Evolutionary conservation across 1,140 invertebrate species (phyloP), one percentile per base, ranked within the genome.

Genomic region (Papilio polytes): DNA sequence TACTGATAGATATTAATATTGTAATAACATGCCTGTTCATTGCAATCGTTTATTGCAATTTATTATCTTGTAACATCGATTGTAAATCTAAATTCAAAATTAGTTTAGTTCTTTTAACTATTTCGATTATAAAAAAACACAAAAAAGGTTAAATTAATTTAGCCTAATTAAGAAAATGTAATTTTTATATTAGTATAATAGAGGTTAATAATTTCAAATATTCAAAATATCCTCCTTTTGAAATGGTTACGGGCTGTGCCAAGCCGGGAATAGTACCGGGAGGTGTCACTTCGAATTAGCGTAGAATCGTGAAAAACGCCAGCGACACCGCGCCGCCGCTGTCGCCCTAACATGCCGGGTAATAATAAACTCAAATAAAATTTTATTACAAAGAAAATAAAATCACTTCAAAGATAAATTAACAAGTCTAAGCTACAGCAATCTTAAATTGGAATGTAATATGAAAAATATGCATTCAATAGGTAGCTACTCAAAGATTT

Each of bases 201-300:
- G 2, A 36, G 36, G 36, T 36, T 36, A 63, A 26, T 59, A 63
- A 31, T 70, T 70, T 63, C 18, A 56, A 78, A 78, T 78, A 78
- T 78, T 86, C 82, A 79, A 84, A 73, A 86, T 87, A 86, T 87
- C 83, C 80, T 80, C 73, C 80, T 81, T 83, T 72, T 51, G 81
- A 81, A 82, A 87, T 83, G 83, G 84, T 81, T 82, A 83, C 81
- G 81, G 81, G 80, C 83, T 82, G 88, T 89, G 86, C 85, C 89
- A 87, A 86, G 90, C 89, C 89, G 89, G 92, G 92, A 94, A 94
- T 94, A 94, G 91, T 91, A 91, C 87, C 84, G 86, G 86, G 87
- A 88, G 85, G 85, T 85, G 92, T 94, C 92, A 85, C 85, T 87
- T 92, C 83, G 86, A 93, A 94, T 94, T 92, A 94, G 89, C 86